These are phyloP conservation scores for Cacatua alba DNA, from an alignment of 2,113 vertebrate species.

Conservation along the genomic window DNA sequence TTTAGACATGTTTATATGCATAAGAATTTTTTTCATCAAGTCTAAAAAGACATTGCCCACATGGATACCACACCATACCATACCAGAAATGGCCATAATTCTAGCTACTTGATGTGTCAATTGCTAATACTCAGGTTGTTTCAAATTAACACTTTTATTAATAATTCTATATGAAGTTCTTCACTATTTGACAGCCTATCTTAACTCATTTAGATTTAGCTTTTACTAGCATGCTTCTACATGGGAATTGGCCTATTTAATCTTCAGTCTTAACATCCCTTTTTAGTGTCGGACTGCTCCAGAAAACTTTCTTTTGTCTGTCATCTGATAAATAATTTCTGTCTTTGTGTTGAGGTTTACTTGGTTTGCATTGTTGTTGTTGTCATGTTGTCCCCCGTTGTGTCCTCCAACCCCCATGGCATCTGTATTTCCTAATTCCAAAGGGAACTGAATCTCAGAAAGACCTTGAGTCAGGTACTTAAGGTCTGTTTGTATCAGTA, in stretches of 20 bases:
- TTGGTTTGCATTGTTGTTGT: background rate
- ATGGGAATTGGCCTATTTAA: background rate
- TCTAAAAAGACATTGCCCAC: background rate
- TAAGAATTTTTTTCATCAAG: background rate
- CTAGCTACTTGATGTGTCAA: background rate
- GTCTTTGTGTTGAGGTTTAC: background rate
- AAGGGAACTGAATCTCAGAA: background rate
- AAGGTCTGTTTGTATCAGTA: background rate
- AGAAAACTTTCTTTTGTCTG: background rate
- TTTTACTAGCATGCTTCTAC: background rate
- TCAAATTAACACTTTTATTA: background rate
- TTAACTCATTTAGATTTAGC: background rate
- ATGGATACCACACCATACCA: background rate
- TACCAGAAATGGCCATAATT: background rate
- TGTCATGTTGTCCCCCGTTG: background rate
- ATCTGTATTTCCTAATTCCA: background rate
- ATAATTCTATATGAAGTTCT: background rate
- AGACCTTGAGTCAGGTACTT: background rate
- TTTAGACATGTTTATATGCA: background rate
- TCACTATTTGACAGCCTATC: background rate
- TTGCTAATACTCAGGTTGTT: background rate
- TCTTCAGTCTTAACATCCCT: background rate
- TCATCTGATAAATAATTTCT: background rate
- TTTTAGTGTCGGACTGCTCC: fast-evolving
- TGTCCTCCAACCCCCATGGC: background rate